Conservation (phyloP, 1,140 invertebrate genomes). For the Hyposmocoma kahamanoa region DNA sequence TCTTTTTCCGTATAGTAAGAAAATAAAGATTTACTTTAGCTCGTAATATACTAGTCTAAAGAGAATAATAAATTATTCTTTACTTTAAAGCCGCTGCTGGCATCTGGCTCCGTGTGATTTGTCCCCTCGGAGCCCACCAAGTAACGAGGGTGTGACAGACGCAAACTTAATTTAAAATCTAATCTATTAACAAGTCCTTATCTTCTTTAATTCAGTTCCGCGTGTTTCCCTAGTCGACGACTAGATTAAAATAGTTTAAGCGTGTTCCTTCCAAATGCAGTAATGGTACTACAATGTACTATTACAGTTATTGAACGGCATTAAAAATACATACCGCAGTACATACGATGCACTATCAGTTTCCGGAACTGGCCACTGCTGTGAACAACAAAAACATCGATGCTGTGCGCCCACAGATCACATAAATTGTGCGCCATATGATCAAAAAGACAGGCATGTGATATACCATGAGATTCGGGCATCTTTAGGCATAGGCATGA, state of each 20-base stretch:
- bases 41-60: background rate
- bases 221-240: background rate
- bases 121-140: background rate
- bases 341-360: too few species aligned
- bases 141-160: slow-evolving; percentile 36
- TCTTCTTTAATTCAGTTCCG: background rate
- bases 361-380: too few species aligned
- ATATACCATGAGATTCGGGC: too few species aligned
- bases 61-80: background rate
- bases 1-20: background rate
- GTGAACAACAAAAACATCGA: too few species aligned
- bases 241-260: background rate
- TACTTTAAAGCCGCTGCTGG: background rate
- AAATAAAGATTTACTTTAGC: background rate
- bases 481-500: too few species aligned
- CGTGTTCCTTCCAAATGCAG: too few species aligned
- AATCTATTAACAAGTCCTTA: slow-evolving; percentile 29
- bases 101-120: background rate
- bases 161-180: slow-evolving; percentile 31
- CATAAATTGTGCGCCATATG: too few species aligned
- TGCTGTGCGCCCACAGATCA: too few species aligned
- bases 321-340: too few species aligned
- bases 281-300: too few species aligned
- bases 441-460: too few species aligned
- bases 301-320: too few species aligned